Base-by-base conservation (phyloP, 2,113 vertebrate genomes). In the Acrocephalus kingi region DNA sequence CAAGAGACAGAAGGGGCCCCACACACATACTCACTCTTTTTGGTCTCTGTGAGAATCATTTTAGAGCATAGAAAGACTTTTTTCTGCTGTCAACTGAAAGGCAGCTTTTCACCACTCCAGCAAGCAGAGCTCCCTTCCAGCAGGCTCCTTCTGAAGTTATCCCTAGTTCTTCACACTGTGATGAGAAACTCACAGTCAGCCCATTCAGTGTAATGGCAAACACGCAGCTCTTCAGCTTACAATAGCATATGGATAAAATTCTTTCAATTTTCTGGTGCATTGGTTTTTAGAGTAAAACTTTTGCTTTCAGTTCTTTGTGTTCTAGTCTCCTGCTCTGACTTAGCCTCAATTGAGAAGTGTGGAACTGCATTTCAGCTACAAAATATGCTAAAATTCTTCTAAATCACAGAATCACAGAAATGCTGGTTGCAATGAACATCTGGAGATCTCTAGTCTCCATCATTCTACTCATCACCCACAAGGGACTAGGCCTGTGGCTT, bases 21-120 rank as follows among this genome's bases (percentile, higher is more conserved):
- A 13, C 24, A 39, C 64, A 80, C 25, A 54, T 17, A 69, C 11
- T 33, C n/a, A 0, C 28, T 81, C 22, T 66, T 81, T 3, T 81
- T 3, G 0, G 66, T 79, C 37, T 87, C 54, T 58, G 2, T 63
- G 33, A 75, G 43, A 64, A 90, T 51, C 9, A 30, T 46, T 68
- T 78, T 25, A 30, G 72, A 80, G 51, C 25, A 76, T 11, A 54
- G 59, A 54, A 78, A 78, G 62, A 45, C 74, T 93, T 72, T 72
- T n/a, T 82, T 95, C 84, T 76, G 66, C 67, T 87, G 59, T 83
- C 82, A 94, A 63, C 37, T n/a, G 35, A 84, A 27, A 90, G 41
- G 20, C 49, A 90, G 49, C 13, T 83, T 88, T 87, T 84, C 73
- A 93, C 20, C 55, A 77, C 39, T 73, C 45, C 45, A 87, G 54